Evolutionary conservation across 2,888 invertebrate genomes (phyloP), one percentile per base, ranked within the genome.

Genomic region (Parnassius apollo): DNA sequence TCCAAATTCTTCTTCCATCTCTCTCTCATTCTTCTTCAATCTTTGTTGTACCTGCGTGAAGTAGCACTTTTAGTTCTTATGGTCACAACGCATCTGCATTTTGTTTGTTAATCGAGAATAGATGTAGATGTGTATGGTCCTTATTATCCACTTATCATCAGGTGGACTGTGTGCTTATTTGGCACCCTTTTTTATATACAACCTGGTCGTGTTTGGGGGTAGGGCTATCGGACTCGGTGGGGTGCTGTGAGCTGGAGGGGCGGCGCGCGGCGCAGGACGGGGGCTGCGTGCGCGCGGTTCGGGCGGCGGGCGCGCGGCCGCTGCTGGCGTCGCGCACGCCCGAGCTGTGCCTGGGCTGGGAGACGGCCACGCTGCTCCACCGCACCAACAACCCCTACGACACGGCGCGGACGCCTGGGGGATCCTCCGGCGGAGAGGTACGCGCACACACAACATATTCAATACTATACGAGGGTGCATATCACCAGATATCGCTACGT

Each of bases 371-470:
- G 81, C 93, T 94, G 58, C 89, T 97, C 1, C 94, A 94, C 48
- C 98, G 98, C 0, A 88, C 94, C 0, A 93, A 92, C 68, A 98
- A 98, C 88, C 97, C 98, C 0, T 97, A 97, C 80, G 94, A 97
- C 76, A 91, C 94, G 1, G 92, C 92, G 0, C 92, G 95, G 71
- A 96, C 94, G 0, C 91, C 95, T 0, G 98, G 98, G 0, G 98
- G 98, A 3, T 98, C 98, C 44, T 97, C 97, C 1, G 98, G 98
- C 46, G 96, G 96, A 10, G 97, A 97, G 93, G 96, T 96, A 75
- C 71, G 83, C 2, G 46, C 44, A 18, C 42, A 8, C 42, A 54
- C 25, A 2, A 25, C 25, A 25, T 18, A 18, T 18, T 18, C 18
- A 18, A 18, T 18, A 18, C 18, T 18, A 18, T 18, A 18, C 18